phyloP scores from a whole-genome alignment of 2,888 invertebrate genomes.

The Omphaloscelis lunosa region DNA sequence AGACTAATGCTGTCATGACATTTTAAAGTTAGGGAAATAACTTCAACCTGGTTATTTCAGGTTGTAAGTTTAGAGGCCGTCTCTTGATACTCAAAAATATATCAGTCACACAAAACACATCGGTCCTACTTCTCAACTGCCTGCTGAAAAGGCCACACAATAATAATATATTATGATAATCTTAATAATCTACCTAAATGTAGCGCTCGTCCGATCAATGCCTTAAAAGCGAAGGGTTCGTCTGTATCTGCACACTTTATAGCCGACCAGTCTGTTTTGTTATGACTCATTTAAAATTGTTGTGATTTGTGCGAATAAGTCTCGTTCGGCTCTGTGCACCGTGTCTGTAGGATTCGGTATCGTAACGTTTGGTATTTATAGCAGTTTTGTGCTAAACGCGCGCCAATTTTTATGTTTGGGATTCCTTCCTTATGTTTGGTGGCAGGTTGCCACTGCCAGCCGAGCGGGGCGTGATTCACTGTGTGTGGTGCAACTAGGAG shows the following conservation, averaged over 20 bases:
- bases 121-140: not conserved
- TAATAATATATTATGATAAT: slow-evolving; percentile 53
- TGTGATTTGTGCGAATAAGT: slow-evolving; percentile 43
- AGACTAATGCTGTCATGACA: no score
- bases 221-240: slow-evolving; percentile 65
- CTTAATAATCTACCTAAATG: slow-evolving; percentile 50
- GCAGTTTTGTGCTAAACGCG: slow-evolving; percentile 24
- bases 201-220: slow-evolving; percentile 30
- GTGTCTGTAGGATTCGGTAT: not conserved
- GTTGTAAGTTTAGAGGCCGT: not conserved
- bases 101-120: slow-evolving; percentile 11
- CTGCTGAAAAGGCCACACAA: slow-evolving; percentile 39
- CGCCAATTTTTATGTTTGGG: slow-evolving; percentile 45
- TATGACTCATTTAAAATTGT: slow-evolving; percentile 54
- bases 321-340: not conserved
- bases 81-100: not conserved
- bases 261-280: slow-evolving; percentile 18
- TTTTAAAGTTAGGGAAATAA: not conserved
- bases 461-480: slow-evolving; percentile 29
- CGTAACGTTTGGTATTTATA: slow-evolving; percentile 36
- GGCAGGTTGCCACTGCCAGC: slow-evolving; percentile 58
- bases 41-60: not conserved
- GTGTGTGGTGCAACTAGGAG: slow-evolving; percentile 3
- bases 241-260: slow-evolving; percentile 41
- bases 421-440: slow-evolving; percentile 51